These are phyloP conservation scores for Blastobasis adustella DNA, from an alignment of 2,888 invertebrate species.

Conservation along the genomic window DNA sequence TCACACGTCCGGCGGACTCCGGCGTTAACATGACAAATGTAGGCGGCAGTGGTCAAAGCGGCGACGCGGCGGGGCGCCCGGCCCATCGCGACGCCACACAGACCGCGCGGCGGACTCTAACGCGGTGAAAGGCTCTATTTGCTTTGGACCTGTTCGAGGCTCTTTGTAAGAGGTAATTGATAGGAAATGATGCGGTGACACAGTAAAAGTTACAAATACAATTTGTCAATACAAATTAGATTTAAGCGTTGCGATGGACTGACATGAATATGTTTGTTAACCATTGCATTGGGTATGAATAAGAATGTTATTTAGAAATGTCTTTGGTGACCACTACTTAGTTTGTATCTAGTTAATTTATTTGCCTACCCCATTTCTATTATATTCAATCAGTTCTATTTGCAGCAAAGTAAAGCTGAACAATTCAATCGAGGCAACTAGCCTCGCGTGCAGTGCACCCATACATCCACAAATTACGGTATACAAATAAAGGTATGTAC, in stretches of 20 bases:
- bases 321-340: too few relatives aligned
- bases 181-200: too few relatives aligned
- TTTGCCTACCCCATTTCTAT: too few relatives aligned
- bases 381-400: too few relatives aligned
- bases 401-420: conserved; percentile 1
- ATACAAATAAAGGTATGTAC: conserved; percentile 48
- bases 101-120: conserved; percentile 2
- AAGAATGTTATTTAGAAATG: too few relatives aligned
- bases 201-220: neutral
- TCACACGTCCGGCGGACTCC: conserved; percentile 46
- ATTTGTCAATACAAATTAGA: conserved; percentile 5
- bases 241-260: too few relatives aligned
- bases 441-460: conserved; percentile 15
- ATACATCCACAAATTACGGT: conserved; percentile 35
- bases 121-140: neutral
- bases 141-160: neutral
- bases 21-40: conserved; percentile 73
- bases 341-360: too few relatives aligned
- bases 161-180: too few relatives aligned
- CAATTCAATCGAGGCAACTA: conserved; percentile 23
- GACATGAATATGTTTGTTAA: too few relatives aligned
- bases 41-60: conserved; percentile 40
- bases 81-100: conserved; percentile 35
- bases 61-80: conserved; percentile 42
- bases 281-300: too few relatives aligned